Evolutionary conservation across 2,113 vertebrate species (phyloP), one percentile per base, ranked within the genome.

Genomic region (Pogonocichla stellata): DNA sequence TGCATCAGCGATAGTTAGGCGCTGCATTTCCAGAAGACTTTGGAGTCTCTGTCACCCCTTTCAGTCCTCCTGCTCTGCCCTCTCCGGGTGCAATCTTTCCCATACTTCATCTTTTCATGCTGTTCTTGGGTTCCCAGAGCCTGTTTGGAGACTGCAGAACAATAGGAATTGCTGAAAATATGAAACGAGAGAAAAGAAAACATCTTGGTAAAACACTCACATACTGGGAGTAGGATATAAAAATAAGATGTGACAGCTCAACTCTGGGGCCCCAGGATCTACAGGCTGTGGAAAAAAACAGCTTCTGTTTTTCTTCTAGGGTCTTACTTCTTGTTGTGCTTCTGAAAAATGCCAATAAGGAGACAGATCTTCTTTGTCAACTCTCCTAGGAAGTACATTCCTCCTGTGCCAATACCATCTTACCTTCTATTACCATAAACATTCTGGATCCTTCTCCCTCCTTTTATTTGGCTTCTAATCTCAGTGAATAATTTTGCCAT

Each of bases 181-280:
- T 4, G 33, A 86, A 95, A 95, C 56, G 62, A 71, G 23, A 91
- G 60, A 50, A 86, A 88, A 82, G 34, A 84, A 95, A 95, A 64
- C 67, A 69, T 95, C 77, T 91, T 66, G 61, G 78, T 95, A 91
- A 93, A 97, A 84, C 65, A 48, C 40, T 72, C 47, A 83, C 85
- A 95, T 60, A 24, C 67, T 75, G 70, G 38, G 89, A 96, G 45
- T 20, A 71, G 56, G 73, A 80, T 77, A 86, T 78, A 95, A 86
- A 96, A 90, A 93, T 81, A 81, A 91, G 79, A 95, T 86, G 77
- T 95, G 95, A 95, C 93, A 95, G 89, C 71, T 94, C 81, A 83
- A 77, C 62, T 91, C 48, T 45, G 67, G 61, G 80, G 79, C 93
- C 87, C 43, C 64, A 67, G 62, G 80, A 94, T 92, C 89, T 88